Percentiles rank a stretch among this genome's conserved stretches.
These are phyloP conservation scores for Trichogramma dendrolimi DNA, from an alignment of 2,888 invertebrate species.

Conservation along the genomic window DNA sequence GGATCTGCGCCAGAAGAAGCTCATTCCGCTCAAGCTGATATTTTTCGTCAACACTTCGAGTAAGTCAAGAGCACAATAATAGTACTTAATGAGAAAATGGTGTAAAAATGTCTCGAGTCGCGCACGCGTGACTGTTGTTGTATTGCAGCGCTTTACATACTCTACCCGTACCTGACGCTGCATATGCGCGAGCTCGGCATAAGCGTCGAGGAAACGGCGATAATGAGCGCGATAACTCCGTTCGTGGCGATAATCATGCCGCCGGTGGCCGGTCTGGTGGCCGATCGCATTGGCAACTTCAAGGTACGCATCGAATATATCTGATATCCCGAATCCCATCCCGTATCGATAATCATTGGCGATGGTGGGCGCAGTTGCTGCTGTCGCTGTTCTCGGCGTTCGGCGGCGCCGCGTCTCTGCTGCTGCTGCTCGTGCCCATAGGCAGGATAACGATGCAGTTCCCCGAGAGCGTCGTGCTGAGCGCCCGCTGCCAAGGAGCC, in stretches of 20 bases:
- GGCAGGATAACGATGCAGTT: constrained; percentile 66
- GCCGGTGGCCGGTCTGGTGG: constrained; percentile 70
- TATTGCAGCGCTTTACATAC: constrained; percentile 65
- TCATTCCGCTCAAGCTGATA: constrained; percentile 69
- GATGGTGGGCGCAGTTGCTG: constrained; percentile 55
- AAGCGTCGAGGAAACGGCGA: constrained; percentile 74
- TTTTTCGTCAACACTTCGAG: constrained; percentile 59
- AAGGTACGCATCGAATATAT: constrained; percentile 57
- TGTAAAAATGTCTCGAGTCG: neutral
- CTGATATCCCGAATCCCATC: neutral
- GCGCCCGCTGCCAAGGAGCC: constrained; percentile 54
- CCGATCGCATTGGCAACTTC: constrained; percentile 77
- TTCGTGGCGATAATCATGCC: constrained; percentile 74
- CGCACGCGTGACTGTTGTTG: neutral
- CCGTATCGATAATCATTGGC: neutral
- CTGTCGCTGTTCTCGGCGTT: constrained; percentile 65
- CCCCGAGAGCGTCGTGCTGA: constrained; percentile 61
- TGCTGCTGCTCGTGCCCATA: constrained; percentile 67
- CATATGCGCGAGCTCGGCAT: constrained; percentile 77
- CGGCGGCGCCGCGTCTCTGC: constrained; percentile 65
- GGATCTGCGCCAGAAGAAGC: constrained; percentile 68
- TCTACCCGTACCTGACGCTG: constrained; percentile 75
- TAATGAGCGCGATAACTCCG: constrained; percentile 75
- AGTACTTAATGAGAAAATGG: neutral
- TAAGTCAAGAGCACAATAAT: constrained; percentile 2